A percentile compares a stretch with the other conserved stretches of the same genome.
Conservation (phyloP, 2,113 vertebrate species). For the Barnardius zonarius region DNA sequence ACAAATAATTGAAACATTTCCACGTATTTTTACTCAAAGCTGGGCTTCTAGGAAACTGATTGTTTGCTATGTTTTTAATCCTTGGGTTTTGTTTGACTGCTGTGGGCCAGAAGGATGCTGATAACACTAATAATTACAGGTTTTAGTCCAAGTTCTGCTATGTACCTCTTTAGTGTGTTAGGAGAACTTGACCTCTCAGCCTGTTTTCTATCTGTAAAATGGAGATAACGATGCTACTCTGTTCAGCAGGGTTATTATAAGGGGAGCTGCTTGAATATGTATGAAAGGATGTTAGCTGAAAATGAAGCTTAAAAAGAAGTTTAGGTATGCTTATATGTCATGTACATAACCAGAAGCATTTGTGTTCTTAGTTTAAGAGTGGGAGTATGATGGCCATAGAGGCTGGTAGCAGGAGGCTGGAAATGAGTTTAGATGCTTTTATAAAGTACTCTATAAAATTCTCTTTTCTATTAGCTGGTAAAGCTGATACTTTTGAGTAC, state of each 20-base stretch:
- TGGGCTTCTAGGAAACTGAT: neutral
- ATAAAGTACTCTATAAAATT: neutral
- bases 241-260: neutral
- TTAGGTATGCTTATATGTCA: neutral
- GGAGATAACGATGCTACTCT: neutral
- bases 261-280: neutral
- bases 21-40: neutral
- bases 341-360: neutral
- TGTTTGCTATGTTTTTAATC: neutral
- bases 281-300: neutral
- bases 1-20: neutral
- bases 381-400: neutral
- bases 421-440: neutral
- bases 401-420: neutral
- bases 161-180: neutral
- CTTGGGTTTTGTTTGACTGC: neutral
- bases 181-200: neutral
- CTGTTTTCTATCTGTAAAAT: neutral
- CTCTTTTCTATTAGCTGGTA: neutral
- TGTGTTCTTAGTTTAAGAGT: neutral
- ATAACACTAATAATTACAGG: neutral
- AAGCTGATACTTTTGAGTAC: neutral
- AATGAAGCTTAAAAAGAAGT: neutral
- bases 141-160: neutral
- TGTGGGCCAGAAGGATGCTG: neutral